Base-by-base conservation (phyloP, 2,797 vertebrate species). In the Potorous gilbertii region DNA sequence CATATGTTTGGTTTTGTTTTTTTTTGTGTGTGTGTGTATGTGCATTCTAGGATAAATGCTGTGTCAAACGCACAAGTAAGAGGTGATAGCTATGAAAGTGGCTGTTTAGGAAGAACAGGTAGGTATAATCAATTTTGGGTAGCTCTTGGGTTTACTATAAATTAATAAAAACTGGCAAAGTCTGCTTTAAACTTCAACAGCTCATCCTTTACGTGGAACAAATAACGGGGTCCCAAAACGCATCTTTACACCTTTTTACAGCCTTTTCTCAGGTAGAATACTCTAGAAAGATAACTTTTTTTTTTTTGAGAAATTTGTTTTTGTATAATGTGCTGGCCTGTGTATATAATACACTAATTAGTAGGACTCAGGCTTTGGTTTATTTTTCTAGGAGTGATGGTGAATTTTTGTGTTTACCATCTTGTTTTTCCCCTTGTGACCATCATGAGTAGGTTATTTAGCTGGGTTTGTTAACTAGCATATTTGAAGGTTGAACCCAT, bases 1-100 rank as follows among this genome's bases (percentile, higher is more conserved):
- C n/a, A 34, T 90, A 46, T 81, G n/a, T 3, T 3, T 29, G 3
- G 28, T 31, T 2, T n/a, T n/a, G n/a, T n/a, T 66, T 66, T n/a
- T 74, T 18, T 96, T 90, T 93, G 54, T 92, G 4, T 74, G 62
- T 40, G 16, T n/a, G 14, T 34, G 1, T 81, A 0, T 81, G 0
- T 81, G 90, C 95, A 0, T 95, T 94, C 24, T 96, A 99, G 99
- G 99, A 99, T 99, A 98, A 99, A 99, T 91, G 99, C 99, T 0
- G 99, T 99, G 59, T 99, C 99, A 87, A 99, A 99, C 13, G 99
- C 99, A 8, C 99, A 99, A 97, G 99, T 99, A 98, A 99, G 99
- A 98, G 99, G 99, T 21, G 99, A 99, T 97, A 98, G 98, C 54
- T 99, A 99, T 93, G 99, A 99, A 93, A 99, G 99, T 0, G 99